Conservation (phyloP, 2,113 vertebrate genomes). For the Otocyon megalotis region DNA sequence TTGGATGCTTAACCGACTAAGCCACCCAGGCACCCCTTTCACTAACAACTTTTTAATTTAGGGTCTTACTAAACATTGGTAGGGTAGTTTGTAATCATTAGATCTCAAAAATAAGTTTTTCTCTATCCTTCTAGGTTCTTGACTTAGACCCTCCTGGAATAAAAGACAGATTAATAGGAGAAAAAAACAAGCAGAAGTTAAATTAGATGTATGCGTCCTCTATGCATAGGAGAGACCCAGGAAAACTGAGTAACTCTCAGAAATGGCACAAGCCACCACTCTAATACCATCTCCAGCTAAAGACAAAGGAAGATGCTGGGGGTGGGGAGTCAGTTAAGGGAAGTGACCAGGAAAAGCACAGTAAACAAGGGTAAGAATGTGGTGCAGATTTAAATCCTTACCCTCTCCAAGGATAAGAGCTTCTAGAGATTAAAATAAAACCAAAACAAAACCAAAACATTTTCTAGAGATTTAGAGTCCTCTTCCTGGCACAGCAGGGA, state of each 20-base stretch:
- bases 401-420: background rate
- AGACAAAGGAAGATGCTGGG: background rate
- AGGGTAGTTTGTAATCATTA: background rate
- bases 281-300: background rate
- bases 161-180: background rate
- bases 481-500: background rate
- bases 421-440: background rate
- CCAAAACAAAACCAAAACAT: background rate
- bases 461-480: background rate
- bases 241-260: background rate
- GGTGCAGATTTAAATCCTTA: background rate
- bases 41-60: background rate
- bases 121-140: background rate
- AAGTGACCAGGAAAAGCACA: background rate
- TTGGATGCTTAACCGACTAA: background rate
- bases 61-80: background rate
- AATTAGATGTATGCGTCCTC: background rate
- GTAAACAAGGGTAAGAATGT: background rate
- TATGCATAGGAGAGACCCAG: background rate
- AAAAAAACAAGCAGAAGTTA: background rate
- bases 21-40: background rate
- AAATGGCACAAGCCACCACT: background rate
- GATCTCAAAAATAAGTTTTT: background rate
- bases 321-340: background rate
- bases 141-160: background rate